Conservation (phyloP, 2,797 vertebrate species). For the Vultur gryphus region DNA sequence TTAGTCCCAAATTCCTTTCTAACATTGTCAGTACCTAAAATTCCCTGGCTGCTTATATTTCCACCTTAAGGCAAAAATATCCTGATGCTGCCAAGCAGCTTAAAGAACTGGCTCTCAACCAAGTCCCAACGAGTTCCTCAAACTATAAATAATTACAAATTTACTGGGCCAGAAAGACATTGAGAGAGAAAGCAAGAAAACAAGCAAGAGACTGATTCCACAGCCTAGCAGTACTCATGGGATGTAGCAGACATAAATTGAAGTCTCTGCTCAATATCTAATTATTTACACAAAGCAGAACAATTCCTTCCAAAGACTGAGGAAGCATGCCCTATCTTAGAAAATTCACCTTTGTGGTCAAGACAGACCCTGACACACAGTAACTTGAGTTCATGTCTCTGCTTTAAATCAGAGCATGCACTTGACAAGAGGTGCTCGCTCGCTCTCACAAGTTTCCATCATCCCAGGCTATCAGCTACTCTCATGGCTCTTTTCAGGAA, state of each 20-base stretch:
- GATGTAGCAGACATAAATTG: neutral
- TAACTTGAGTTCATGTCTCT: neutral
- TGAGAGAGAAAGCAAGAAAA: conserved; percentile 14
- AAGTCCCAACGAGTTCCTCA: neutral
- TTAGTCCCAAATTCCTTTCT: neutral
- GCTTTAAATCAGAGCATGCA: neutral
- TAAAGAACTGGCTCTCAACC: conserved; percentile 21
- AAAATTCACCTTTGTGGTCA: neutral
- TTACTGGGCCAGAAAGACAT: conserved; percentile 15
- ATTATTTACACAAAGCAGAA: conserved; percentile 26
- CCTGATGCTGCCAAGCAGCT: conserved; percentile 11
- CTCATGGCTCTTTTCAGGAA: neutral
- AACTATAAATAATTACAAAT: conserved; percentile 43
- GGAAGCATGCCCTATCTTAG: neutral
- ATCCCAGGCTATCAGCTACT: neutral
- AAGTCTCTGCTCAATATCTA: neutral
- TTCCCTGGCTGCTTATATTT: neutral
- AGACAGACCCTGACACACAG: neutral
- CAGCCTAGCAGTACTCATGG: neutral
- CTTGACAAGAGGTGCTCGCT: neutral
- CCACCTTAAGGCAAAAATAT: conserved; percentile 20
- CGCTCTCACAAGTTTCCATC: neutral
- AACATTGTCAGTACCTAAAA: neutral
- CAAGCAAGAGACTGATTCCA: neutral
- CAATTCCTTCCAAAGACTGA: neutral